phyloP scores from a whole-genome alignment of 2,888 invertebrate genomes.

The Sericinus montela region DNA sequence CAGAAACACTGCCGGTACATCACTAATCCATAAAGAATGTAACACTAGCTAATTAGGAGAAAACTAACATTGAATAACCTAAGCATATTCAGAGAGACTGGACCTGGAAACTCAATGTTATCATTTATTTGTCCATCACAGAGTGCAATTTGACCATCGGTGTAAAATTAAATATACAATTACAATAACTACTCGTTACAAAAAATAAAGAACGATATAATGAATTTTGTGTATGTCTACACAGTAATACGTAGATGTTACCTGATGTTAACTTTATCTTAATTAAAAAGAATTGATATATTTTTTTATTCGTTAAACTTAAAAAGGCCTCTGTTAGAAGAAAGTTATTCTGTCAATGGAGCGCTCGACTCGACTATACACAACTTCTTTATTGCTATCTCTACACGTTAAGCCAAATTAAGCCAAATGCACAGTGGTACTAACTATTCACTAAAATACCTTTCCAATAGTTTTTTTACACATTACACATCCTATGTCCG shows the following conservation, averaged over 20 bases:
- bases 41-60: slow-evolving; percentile 54
- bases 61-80: slow-evolving; percentile 65
- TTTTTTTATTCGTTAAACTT: slow-evolving; percentile 25
- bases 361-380: slow-evolving; percentile 16
- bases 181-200: not conserved
- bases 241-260: not conserved
- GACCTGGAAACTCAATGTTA: slow-evolving; percentile 8
- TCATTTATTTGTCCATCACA: slow-evolving; percentile 9
- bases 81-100: slow-evolving; percentile 48
- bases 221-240: slow-evolving; percentile 5
- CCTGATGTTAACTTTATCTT: not conserved
- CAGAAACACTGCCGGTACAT: slow-evolving; percentile 31
- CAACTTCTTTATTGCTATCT: not conserved
- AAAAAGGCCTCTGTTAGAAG: slow-evolving; percentile 45
- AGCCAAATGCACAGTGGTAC: not conserved
- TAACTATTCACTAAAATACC: too few species aligned
- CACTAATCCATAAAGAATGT: slow-evolving; percentile 41
- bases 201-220: slow-evolving; percentile 6
- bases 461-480: too few species aligned
- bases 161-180: not conserved
- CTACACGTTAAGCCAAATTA: slow-evolving; percentile 5
- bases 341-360: slow-evolving; percentile 23
- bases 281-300: slow-evolving; percentile 4
- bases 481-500: too few species aligned
- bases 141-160: slow-evolving; percentile 1